Evolutionary conservation across 2,888 invertebrate species (phyloP), one percentile per base, ranked within the genome.

Genomic region (Apodemia zela): DNA sequence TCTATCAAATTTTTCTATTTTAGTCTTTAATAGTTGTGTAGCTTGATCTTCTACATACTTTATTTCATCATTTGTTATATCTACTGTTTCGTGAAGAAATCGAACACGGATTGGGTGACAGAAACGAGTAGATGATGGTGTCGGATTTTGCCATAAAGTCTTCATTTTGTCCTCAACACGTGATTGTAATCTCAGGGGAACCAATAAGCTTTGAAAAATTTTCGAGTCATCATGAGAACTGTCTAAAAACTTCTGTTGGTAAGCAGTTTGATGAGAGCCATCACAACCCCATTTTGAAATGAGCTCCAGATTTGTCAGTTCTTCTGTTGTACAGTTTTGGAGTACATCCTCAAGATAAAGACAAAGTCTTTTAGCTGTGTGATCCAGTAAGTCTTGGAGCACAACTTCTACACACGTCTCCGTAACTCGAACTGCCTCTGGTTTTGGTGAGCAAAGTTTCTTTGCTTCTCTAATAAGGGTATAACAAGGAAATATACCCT

Each of bases 401-500:
- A 11, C 25, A 54, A 54, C 54, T 54, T 54, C 54, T 13, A 25
- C 54, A 25, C 25, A 25, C 54, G 25, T 25, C 25, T 54, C 54
- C 18, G 54, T 25, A 25, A 54, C 54, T 25, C 18, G 18, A 4
- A 57, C 25, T 29, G 25, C 21, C 47, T 47, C 6, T 47, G 47
- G 47, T 57, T 57, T 21, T 13, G 57, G 57, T 21, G 21, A 57
- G 57, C 57, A 25, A 7, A 29, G 11, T 33, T 57, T 57, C 15
- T 57, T 57, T 29, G 57, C 57, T 25, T 33, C 33, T 57, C 33
- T 25, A 13, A 57, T 25, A 29, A 57, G 57, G 13, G 57, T 29
- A 57, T 57, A 57, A 33, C 57, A 57, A 25, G 57, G 57, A n/a
- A 47, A 47, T n/a, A 47, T 47, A 47, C 47, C 47, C n/a, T 47